Base-by-base conservation (phyloP, 2,888 invertebrate species). In the Cosmorhoe ocellata region DNA sequence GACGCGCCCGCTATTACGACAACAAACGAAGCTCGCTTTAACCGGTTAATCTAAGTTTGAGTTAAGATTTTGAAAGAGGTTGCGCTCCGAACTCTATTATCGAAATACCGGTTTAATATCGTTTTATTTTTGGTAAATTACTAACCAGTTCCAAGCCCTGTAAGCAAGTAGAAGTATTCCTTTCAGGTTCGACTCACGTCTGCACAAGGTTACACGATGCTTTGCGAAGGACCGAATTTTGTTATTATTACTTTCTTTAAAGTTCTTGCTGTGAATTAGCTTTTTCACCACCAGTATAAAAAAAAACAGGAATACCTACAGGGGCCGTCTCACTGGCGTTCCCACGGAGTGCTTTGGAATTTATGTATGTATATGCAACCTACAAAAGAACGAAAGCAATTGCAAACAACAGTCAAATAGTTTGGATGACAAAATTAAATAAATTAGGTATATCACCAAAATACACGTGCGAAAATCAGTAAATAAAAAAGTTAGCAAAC, bases 291-390 rank as follows among this genome's bases (percentile, higher is more conserved):
- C n/a, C 44, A 57, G 28, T 45, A 74, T 61, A 67, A 67, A 33
- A 66, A 69, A 70, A 74, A 66, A n/a, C n/a, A 75, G 77, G 79
- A 91, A 92, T 94, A 94, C 94, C 92, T 94, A 94, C 94, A 88
- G 94, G 94, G 67, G 92, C 92, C 72, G 86, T 90, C 81, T 94
- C 95, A 90, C 91, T 86, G 89, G 90, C 64, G 71, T 77, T 79
- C 76, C 77, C 81, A 59, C 84, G 83, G 45, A 75, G 79, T 80
- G 77, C 76, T 80, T 84, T 75, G 71, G 79, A 80, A 84, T 79
- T 81, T 81, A 87, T 87, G 91, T 90, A 88, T 82, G 92, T 87
- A 89, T 88, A 90, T 87, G 91, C 90, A 86, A 91, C 92, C 93
- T 92, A 92, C 87, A 92, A 93, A 90, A 91, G 91, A 90, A 90